phyloP scores from a whole-genome alignment of 2,888 invertebrate species.

The Trilocha varians region DNA sequence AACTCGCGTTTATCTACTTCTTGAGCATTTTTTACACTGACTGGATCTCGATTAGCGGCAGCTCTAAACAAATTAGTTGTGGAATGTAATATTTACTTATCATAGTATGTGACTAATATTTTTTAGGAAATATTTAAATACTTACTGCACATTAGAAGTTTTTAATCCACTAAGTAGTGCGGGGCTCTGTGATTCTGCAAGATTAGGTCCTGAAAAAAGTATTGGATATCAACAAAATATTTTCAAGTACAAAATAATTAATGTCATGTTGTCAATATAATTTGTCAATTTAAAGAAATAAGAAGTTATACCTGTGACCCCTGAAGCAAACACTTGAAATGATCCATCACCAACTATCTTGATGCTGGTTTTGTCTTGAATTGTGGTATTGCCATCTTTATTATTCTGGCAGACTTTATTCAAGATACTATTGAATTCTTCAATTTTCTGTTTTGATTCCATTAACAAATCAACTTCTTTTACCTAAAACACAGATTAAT shows the following conservation, averaged over 20 bases:
- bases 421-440: conserved; percentile 31
- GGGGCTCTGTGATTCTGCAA: too few species aligned
- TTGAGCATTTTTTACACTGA: not conserved
- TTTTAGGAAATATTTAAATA: conserved; percentile 7
- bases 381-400: not conserved
- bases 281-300: not conserved
- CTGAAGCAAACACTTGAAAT: conserved; percentile 44
- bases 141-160: conserved; percentile 37
- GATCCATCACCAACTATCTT: conserved; percentile 28
- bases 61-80: not conserved
- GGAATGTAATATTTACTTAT: not conserved
- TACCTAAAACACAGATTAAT: conserved; percentile 17
- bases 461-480: conserved; percentile 17
- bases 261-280: not conserved
- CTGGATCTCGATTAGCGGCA: not conserved
- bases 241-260: conserved; percentile 1
- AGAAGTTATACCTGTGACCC: conserved; percentile 19
- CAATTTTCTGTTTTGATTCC: conserved; percentile 34
- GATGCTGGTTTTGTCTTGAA: conserved; percentile 12
- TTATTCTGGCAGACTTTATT: not conserved
- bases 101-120: not conserved
- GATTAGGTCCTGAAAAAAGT: not conserved
- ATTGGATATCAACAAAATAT: not conserved
- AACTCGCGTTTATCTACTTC: not conserved
- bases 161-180: conserved; percentile 54